Base-by-base conservation (phyloP, 2,113 vertebrate species). In the Anas platyrhynchos region DNA sequence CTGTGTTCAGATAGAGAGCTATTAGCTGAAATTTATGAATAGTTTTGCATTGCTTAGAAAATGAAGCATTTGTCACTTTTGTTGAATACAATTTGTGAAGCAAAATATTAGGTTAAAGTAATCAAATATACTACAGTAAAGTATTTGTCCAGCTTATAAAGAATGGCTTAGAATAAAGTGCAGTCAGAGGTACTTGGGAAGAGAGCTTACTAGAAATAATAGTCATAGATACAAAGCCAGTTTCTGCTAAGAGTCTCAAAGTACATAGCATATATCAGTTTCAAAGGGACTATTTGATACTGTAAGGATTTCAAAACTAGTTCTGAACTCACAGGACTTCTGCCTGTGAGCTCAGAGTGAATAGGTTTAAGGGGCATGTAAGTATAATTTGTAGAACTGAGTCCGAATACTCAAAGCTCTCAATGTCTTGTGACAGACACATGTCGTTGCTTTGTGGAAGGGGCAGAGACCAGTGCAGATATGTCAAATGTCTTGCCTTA, bases 261-360 rank as follows among this genome's bases (percentile, higher is more conserved):
- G 77, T 18, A 15, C 48, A 25, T 3, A 38, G 44, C 5, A 44
- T 23, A 10, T 56, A 46, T 67, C 80, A 86, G 27, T 93, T 95
- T 94, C 83, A 69, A 92, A 88, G 80, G 56, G 88, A 90, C 93
- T 93, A 91, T 63, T 54, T 88, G 66, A 72, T 80, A 93, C 48
- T 84, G 79, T 82, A 95, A 78, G 48, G 73, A 72, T 95, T 94
- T 81, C 61, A 61, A 44, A 41, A 32, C 86, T 89, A 14, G 48
- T 54, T 96, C 83, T 63, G 80, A 75, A 36, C 56, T 83, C n/a
- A 0, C 26, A 31, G 54, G 84, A 36, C 5, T 6, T 62, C 7
- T 67, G 59, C 65, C 46, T 74, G 9, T 7, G 38, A 81, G 65
- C 46, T 94, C 52, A 73, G 61, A 83, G 81, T 41, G 89, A 34